Percentiles rank a stretch among this genome's conserved stretches.
Conservation (phyloP, 2,797 vertebrate species). For the Sphenopsis melanotis region DNA sequence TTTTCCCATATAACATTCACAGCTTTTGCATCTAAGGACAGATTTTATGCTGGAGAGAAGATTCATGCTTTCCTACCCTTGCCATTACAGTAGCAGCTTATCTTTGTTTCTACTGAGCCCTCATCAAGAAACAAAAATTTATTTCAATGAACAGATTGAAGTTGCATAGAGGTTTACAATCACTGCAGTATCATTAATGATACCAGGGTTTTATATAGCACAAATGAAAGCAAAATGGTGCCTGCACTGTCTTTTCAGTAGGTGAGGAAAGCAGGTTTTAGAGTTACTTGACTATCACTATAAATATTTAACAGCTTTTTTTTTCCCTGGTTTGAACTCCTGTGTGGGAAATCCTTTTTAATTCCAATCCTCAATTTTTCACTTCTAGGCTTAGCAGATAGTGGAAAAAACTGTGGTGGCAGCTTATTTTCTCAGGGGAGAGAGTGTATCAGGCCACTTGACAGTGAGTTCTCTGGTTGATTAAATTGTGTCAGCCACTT, state of each 20-base stretch:
- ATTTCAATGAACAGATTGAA: background rate
- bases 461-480: background rate
- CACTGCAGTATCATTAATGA: background rate
- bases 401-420: background rate
- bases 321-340: background rate
- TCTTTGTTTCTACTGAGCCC: background rate
- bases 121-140: background rate
- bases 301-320: background rate
- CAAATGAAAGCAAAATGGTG: background rate
- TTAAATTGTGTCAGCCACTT: background rate
- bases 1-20: background rate
- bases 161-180: background rate
- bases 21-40: background rate
- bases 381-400: background rate
- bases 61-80: background rate
- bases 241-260: background rate
- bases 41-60: background rate
- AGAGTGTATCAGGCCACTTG: background rate
- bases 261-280: background rate
- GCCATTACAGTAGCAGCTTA: background rate
- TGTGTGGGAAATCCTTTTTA: background rate
- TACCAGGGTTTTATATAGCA: background rate
- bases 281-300: background rate
- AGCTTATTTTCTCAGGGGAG: conserved; percentile 9
- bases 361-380: conserved; percentile 12